These are phyloP conservation scores for Drosophila macrospina DNA, from an alignment of 2,888 invertebrate species.

Conservation along the genomic window DNA sequence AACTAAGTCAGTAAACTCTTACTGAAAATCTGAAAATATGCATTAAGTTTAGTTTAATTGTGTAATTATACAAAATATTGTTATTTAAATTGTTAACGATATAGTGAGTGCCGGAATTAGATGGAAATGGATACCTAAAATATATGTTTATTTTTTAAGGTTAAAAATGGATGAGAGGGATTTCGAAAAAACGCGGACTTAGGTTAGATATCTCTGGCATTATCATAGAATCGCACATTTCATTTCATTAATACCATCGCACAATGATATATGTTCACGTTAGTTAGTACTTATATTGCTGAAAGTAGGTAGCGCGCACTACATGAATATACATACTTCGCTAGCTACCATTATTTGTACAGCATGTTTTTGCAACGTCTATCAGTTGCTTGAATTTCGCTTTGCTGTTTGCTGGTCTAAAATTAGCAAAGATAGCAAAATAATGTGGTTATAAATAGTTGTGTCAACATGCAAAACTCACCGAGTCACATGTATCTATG, in stretches of 20 bases:
- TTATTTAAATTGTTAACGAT: too few species aligned
- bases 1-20: too few species aligned
- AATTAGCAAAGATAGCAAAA: conserved; percentile 74
- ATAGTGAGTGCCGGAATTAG: too few species aligned
- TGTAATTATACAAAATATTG: too few species aligned
- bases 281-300: background rate
- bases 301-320: conserved; percentile 5
- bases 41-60: too few species aligned
- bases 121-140: too few species aligned
- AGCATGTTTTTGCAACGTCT: conserved; percentile 70
- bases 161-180: too few species aligned
- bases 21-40: too few species aligned
- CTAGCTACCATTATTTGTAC: conserved; percentile 63
- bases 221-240: background rate
- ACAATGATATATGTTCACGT: too few species aligned
- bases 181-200: too few species aligned
- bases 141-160: too few species aligned
- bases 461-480: conserved; percentile 62
- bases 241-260: background rate
- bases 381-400: conserved; percentile 57
- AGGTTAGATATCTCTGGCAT: background rate
- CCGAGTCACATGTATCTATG: conserved; percentile 55
- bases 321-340: conserved; percentile 12
- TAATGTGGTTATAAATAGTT: conserved; percentile 75
- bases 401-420: conserved; percentile 64